Evolutionary conservation across 2,113 vertebrate species (phyloP).

Genomic region (Gymnarchus niloticus): DNA sequence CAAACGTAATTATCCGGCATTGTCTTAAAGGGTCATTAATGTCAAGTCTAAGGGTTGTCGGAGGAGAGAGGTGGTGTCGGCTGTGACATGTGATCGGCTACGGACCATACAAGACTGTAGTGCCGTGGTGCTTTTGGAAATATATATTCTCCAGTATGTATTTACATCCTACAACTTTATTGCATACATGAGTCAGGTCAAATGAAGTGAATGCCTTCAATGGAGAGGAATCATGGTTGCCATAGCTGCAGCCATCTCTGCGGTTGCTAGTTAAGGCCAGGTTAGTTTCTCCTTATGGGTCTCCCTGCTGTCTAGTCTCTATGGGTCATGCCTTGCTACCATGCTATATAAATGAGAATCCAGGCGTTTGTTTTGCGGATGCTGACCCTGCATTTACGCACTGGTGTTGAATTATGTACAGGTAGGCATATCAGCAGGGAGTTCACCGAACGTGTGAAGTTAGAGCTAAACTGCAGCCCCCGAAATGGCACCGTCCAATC

Average conservation of each 20-base stretch:
- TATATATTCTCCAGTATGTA: background rate
- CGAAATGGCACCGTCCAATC: background rate
- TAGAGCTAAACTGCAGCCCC: background rate
- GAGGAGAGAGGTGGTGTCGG: background rate
- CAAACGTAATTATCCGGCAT: background rate
- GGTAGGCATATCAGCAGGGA: background rate
- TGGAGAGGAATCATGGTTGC: background rate
- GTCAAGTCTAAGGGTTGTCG: background rate
- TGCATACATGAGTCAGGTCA: background rate
- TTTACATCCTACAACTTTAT: background rate
- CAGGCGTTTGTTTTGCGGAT: background rate
- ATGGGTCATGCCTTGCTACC: background rate
- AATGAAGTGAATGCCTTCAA: background rate
- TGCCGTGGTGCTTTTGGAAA: background rate
- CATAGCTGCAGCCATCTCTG: background rate
- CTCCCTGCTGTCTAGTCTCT: background rate
- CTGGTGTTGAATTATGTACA: background rate
- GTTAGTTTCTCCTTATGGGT: background rate
- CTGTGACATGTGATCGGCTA: background rate
- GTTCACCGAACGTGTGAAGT: background rate
- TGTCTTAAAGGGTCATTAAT: slow-evolving; percentile 13
- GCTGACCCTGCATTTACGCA: background rate
- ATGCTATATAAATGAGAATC: background rate
- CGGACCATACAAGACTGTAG: too few relatives aligned
- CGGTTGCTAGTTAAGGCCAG: too few relatives aligned